Evolutionary conservation across 2,797 vertebrate genomes (phyloP).

Genomic region (Hipposideros larvatus): DNA sequence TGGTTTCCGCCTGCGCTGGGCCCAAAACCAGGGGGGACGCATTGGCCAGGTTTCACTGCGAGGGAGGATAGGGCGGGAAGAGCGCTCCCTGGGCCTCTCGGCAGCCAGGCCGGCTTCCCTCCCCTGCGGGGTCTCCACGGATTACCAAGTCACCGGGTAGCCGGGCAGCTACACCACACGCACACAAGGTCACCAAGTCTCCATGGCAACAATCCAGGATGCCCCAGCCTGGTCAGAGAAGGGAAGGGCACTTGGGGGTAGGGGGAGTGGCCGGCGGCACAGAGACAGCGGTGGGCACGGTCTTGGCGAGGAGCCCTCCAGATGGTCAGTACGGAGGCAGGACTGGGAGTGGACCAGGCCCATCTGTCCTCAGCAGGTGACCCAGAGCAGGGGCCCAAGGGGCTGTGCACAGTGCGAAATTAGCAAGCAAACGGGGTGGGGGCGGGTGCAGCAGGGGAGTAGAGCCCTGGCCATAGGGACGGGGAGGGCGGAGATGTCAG

Average conservation of each 20-base stretch:
- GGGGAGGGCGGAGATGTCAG: too few relatives aligned
- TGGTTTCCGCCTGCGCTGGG: neutral
- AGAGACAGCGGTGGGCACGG: neutral
- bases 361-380: neutral
- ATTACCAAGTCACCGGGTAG: too few relatives aligned
- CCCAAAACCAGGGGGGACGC: neutral
- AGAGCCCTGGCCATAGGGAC: fast-evolving
- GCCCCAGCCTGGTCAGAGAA: neutral
- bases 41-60: neutral
- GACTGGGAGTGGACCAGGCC: too few relatives aligned
- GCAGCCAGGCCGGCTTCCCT: too few relatives aligned
- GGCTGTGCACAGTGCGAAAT: too few relatives aligned
- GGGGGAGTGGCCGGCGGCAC: neutral
- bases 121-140: too few relatives aligned
- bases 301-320: fast-evolving
- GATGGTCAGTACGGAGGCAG: too few relatives aligned
- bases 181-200: neutral
- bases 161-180: too few relatives aligned
- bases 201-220: neutral
- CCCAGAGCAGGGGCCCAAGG: neutral
- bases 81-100: neutral
- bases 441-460: neutral
- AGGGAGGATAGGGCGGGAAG: neutral
- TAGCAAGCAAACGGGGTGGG: too few relatives aligned
- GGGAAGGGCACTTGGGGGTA: neutral